phyloP scores from a whole-genome alignment of 2,888 invertebrate genomes.

The Agrochola litura region DNA sequence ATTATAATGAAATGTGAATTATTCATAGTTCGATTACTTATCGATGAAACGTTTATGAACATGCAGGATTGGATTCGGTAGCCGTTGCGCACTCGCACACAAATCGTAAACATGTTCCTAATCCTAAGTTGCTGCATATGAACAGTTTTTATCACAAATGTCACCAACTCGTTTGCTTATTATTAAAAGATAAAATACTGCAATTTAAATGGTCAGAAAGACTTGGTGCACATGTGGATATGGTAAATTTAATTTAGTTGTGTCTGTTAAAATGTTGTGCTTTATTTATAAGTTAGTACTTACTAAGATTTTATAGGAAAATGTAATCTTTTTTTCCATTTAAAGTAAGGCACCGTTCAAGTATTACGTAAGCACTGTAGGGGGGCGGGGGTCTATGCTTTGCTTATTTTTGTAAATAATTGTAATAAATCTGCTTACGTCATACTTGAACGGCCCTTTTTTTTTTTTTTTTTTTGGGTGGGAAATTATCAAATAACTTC shows the following conservation, averaged over 20 bases:
- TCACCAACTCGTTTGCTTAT: constrained; percentile 29
- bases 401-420: too few relatives aligned
- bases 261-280: not conserved
- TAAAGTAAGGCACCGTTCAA: too few relatives aligned
- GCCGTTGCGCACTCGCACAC: constrained; percentile 36
- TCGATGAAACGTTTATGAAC: constrained; percentile 42
- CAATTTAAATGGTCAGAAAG: not conserved
- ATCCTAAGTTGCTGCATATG: constrained; percentile 16
- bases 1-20: constrained; percentile 35
- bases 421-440: too few relatives aligned
- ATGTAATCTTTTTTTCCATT: not conserved
- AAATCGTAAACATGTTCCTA: constrained; percentile 43
- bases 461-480: too few relatives aligned
- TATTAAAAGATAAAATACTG: constrained; percentile 7
- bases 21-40: constrained; percentile 50
- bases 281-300: not conserved
- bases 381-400: too few relatives aligned
- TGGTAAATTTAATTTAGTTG: not conserved
- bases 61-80: constrained; percentile 47
- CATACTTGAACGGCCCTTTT: too few relatives aligned
- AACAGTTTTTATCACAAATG: constrained; percentile 38
- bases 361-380: too few relatives aligned
- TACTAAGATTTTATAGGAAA: not conserved
- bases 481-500: too few relatives aligned
- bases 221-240: too few relatives aligned